Conservation (phyloP, 92 coral and sea anemone genomes). For the Epizoanthus ramosus region DNA sequence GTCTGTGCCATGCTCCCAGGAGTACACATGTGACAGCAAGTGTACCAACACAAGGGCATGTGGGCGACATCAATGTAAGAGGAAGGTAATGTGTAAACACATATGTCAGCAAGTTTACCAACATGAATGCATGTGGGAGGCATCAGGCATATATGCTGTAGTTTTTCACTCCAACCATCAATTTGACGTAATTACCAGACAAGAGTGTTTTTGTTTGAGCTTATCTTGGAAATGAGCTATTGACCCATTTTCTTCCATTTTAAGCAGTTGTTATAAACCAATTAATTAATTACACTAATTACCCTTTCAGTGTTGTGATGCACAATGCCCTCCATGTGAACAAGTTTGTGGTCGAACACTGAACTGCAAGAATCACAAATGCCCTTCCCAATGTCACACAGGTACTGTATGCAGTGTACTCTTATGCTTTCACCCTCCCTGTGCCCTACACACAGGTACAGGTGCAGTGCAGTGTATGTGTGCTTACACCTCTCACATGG, state of each 20-base stretch:
- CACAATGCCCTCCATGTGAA: constrained; percentile 89
- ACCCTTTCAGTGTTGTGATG: constrained; percentile 82
- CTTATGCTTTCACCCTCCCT: neutral
- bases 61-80: constrained; percentile 87
- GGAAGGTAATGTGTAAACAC: constrained; percentile 62
- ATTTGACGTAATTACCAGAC: too few species aligned
- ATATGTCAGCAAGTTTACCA: too few species aligned
- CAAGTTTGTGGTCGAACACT: constrained; percentile 87
- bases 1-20: constrained; percentile 83
- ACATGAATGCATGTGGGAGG: too few species aligned
- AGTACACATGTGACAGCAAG: constrained; percentile 82
- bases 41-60: constrained; percentile 87
- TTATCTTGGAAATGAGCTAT: too few species aligned
- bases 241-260: too few species aligned
- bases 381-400: constrained; percentile 96
- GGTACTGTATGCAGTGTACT: constrained; percentile 51
- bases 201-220: too few species aligned
- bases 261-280: neutral
- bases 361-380: constrained; percentile 96
- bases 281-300: neutral
- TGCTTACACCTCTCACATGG: too few species aligned
- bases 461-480: neutral
- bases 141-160: too few species aligned
- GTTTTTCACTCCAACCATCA: neutral
- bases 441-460: neutral